Evolutionary conservation across 2,797 vertebrate species (phyloP).

Genomic region (Microtus californicus): DNA sequence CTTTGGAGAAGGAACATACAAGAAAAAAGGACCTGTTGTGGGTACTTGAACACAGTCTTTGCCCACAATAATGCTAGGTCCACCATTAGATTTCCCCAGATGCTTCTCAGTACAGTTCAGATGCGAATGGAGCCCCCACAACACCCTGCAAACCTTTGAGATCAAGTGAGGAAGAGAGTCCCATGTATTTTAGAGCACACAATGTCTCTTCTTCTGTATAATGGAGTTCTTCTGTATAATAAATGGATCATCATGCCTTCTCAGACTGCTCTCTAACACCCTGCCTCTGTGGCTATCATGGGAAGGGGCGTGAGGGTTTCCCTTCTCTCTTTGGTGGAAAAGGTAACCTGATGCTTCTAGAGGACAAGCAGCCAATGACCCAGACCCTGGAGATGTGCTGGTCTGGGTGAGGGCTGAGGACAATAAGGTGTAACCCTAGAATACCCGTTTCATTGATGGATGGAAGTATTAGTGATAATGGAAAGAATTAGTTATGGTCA

Average conservation of each 20-base stretch:
- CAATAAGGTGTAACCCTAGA: not conserved
- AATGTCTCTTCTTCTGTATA: not conserved
- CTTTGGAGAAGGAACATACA: not conserved
- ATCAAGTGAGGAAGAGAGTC: not conserved
- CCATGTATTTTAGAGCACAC: constrained; percentile 33
- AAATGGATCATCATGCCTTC: not conserved
- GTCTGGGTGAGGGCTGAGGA: not conserved
- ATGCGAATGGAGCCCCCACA: not conserved
- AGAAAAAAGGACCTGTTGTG: not conserved
- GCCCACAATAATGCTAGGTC: not conserved
- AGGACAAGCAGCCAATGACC: not conserved
- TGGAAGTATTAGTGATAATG: not conserved
- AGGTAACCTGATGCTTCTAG: not conserved
- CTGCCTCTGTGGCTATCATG: no score
- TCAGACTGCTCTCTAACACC: not conserved
- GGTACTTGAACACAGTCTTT: not conserved
- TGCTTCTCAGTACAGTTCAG: not conserved
- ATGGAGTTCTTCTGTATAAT: not conserved
- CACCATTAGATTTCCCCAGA: not conserved
- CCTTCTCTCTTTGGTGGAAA: not conserved
- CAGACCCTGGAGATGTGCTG: not conserved
- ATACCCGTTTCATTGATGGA: rapidly evolving
- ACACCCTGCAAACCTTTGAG: not conserved
- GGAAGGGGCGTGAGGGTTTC: not conserved
- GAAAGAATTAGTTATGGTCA: rapidly evolving